phyloP scores from a whole-genome alignment of 2,113 vertebrate species.

The Anas platyrhynchos region DNA sequence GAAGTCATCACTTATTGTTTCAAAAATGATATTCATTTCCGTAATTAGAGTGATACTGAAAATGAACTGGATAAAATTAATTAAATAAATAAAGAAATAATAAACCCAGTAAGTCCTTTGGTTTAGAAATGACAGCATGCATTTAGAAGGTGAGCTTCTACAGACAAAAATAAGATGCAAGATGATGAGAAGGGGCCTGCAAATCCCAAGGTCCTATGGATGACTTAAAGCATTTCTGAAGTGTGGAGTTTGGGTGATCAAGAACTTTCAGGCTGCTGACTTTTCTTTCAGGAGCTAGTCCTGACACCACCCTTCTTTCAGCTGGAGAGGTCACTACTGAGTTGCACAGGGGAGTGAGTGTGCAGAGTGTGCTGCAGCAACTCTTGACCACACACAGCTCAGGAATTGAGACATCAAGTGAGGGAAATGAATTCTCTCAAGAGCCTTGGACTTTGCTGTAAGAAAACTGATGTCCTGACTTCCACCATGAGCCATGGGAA shows the following conservation, averaged over 20 bases:
- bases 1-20: constrained; percentile 68
- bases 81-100: not conserved
- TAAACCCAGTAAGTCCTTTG: not conserved
- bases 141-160: not conserved
- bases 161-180: not conserved
- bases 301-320: constrained; percentile 35
- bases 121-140: not conserved
- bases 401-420: not conserved
- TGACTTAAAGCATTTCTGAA: not conserved
- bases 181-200: not conserved
- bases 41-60: constrained; percentile 53
- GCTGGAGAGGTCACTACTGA: constrained; percentile 61
- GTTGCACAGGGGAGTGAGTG: constrained; percentile 6
- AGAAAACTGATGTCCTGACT: constrained; percentile 1
- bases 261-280: not conserved
- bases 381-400: constrained; percentile 20
- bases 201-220: not conserved
- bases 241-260: not conserved
- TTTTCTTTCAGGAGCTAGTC: not conserved
- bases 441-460: constrained; percentile 1
- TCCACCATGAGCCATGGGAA: not conserved
- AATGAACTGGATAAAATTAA: constrained; percentile 23
- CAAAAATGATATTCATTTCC: constrained; percentile 61
- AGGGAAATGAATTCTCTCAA: constrained; percentile 32
- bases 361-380: not conserved